Evolutionary conservation across 1,140 invertebrate species (phyloP).

Genomic region (Pomacea maculata): DNA sequence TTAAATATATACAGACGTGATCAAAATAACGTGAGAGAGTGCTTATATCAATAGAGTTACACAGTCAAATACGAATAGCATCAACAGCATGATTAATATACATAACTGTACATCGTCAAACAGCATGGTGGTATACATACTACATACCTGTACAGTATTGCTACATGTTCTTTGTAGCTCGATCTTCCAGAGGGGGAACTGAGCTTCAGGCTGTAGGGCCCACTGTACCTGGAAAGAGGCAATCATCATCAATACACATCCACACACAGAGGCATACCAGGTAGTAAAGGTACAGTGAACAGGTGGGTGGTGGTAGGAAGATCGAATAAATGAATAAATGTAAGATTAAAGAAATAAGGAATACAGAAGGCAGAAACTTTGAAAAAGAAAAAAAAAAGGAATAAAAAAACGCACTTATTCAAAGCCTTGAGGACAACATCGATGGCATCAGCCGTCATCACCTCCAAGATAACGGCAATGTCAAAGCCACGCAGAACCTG

Average conservation of each 20-base stretch:
- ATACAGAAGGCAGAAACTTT: too few species aligned
- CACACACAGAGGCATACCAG: too few species aligned
- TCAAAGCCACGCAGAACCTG: conserved; percentile 14
- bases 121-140: neutral
- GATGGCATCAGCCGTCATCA: neutral
- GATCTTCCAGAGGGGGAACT: conserved; percentile 13
- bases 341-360: neutral
- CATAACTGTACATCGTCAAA: too few species aligned
- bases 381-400: neutral
- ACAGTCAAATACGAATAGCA: too few species aligned
- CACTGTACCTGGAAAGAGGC: neutral
- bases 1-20: too few species aligned
- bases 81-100: too few species aligned
- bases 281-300: neutral
- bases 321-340: neutral
- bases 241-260: neutral
- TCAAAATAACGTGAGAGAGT: too few species aligned
- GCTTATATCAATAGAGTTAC: too few species aligned
- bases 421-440: neutral
- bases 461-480: conserved; percentile 16
- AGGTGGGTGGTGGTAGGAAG: neutral
- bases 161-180: conserved; percentile 23
- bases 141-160: conserved; percentile 23
- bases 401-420: neutral
- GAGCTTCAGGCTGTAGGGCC: conserved; percentile 1